A percentile compares a stretch with the other conserved stretches of the same genome.
These are phyloP conservation scores for Drosophila sp. DNA, from an alignment of 1,140 invertebrate species.

Conservation along the genomic window DNA sequence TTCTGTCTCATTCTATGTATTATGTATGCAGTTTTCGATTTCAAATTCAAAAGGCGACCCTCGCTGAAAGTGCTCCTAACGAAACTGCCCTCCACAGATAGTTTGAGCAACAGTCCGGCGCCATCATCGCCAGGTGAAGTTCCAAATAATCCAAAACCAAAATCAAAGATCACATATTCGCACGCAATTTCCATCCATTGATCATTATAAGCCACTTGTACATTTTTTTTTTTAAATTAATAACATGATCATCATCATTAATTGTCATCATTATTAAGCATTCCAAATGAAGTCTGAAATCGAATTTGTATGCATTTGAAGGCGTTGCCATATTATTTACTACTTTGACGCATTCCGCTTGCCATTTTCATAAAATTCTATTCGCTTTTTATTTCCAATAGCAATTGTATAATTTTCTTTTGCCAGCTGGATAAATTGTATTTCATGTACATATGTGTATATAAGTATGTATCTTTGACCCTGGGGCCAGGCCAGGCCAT, in stretches of 20 bases:
- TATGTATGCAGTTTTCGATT: slow-evolving; percentile 71
- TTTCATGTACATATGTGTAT: background rate
- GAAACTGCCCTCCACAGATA: slow-evolving; percentile 84
- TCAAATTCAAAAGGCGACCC: slow-evolving; percentile 80
- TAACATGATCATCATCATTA: background rate
- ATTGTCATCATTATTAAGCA: slow-evolving; percentile 1
- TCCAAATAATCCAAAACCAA: slow-evolving; percentile 22
- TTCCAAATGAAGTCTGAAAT: slow-evolving; percentile 29
- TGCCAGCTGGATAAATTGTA: slow-evolving; percentile 21
- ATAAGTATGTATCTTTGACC: background rate
- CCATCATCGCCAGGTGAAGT: slow-evolving; percentile 84
- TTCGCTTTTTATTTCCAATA: slow-evolving; percentile 26
- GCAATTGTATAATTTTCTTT: slow-evolving; percentile 40
- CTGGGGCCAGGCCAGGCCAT: slow-evolving; percentile 17
- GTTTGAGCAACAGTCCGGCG: slow-evolving; percentile 84
- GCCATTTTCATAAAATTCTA: slow-evolving; percentile 43
- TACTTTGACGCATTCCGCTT: slow-evolving; percentile 49
- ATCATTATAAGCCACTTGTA: background rate
- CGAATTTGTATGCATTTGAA: slow-evolving; percentile 60
- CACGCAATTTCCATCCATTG: slow-evolving; percentile 13
- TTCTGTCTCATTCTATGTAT: slow-evolving; percentile 42
- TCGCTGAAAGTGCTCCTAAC: slow-evolving; percentile 83
- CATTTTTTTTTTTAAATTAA: too few species aligned
- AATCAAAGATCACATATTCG: slow-evolving; percentile 47
- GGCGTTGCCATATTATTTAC: slow-evolving; percentile 32